Conservation (phyloP, 2,797 vertebrate genomes). For the Xiphorhynchus erythropygius region DNA sequence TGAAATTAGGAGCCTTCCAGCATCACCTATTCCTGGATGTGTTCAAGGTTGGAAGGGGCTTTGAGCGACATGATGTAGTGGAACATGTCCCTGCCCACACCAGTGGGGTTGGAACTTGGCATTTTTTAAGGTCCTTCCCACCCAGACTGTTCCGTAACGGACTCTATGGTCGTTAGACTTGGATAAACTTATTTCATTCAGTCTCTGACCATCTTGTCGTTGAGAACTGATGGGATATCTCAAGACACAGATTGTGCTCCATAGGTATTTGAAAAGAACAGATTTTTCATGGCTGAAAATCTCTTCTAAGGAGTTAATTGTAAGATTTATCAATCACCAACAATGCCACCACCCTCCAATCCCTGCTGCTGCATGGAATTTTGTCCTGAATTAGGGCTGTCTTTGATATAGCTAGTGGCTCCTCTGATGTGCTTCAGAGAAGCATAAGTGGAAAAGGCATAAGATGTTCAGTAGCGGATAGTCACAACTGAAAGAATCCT, state of each 20-base stretch:
- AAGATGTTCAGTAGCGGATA: background rate
- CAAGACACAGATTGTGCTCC: background rate
- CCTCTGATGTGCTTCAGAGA: background rate
- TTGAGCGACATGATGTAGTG: background rate
- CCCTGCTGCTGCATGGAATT: background rate
- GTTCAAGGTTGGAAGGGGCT: background rate
- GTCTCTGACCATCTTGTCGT: background rate
- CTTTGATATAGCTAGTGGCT: background rate
- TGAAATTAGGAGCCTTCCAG: background rate
- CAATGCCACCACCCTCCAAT: accelerated
- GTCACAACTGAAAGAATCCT: background rate
- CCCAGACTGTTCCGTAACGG: background rate
- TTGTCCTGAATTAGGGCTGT: background rate
- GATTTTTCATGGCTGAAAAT: background rate
- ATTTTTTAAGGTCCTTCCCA: background rate
- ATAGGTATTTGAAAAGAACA: background rate
- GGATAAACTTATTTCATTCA: background rate
- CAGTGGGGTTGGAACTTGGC: background rate
- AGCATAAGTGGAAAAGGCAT: background rate
- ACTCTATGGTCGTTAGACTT: background rate
- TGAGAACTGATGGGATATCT: background rate
- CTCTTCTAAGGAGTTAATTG: background rate
- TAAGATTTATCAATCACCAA: background rate
- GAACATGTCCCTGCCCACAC: background rate
- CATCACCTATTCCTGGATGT: background rate